Evolutionary conservation across 2,113 vertebrate species (phyloP).

Genomic region (Corvus moneduloides): DNA sequence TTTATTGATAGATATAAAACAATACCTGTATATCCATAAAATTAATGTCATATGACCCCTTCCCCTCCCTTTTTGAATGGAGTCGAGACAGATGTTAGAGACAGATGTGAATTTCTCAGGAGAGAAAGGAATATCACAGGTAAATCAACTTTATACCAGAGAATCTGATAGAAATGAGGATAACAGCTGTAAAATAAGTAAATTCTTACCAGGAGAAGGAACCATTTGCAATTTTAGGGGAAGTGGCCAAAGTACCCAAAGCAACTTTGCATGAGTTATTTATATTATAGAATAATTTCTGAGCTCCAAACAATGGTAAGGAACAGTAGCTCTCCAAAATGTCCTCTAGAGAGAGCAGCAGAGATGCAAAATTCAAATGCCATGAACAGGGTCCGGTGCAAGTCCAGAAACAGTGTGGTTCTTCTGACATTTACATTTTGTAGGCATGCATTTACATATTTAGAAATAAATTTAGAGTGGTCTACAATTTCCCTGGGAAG

Average conservation of each 20-base stretch:
- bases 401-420: not conserved
- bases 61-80: not conserved
- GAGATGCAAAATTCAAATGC: not conserved
- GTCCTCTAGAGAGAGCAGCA: not conserved
- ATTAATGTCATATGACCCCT: not conserved
- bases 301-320: not conserved
- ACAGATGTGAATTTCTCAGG: not conserved
- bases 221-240: not conserved
- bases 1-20: not conserved
- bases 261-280: not conserved
- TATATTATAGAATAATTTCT: not conserved
- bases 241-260: not conserved
- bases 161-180: not conserved
- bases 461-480: not conserved
- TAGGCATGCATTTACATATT: not conserved
- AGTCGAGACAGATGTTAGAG: not conserved
- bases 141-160: slow-evolving; percentile 41
- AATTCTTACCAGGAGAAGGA: not conserved
- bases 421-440: not conserved
- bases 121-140: slow-evolving; percentile 23
- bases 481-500: not conserved
- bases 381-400: not conserved
- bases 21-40: not conserved
- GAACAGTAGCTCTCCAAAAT: not conserved
- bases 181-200: not conserved